Base-by-base conservation (phyloP, 2,888 invertebrate genomes). In the Drosophila infuscata region DNA sequence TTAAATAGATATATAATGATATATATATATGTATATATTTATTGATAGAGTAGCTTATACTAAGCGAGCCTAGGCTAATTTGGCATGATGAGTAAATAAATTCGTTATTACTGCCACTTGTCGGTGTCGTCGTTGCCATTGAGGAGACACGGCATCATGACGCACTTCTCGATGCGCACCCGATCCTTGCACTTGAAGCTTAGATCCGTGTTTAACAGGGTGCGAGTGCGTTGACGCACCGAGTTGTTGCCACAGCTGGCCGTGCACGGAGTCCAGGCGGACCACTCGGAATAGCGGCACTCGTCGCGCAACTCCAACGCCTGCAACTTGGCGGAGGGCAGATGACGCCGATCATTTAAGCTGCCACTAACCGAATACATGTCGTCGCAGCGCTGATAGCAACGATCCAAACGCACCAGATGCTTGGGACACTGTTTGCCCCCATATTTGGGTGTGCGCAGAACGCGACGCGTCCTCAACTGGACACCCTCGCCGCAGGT, bases 181-280 rank as follows among this genome's bases (percentile, higher is more conserved):
- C 93, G 88, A 79, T 93, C 92, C 66, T 91, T 91, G 77, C 93
- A 93, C 72, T 92, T 93, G 72, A 86, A 91, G 66, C 88, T 92
- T 35, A 92, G 66, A 32, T 91, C 92, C 0, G 91, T 87, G 63
- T 92, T 93, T 20, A 92, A 74, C 5, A 93, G 76, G 4, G 93
- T 93, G 43, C 95, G 93, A 0, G 94, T 94, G 56, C 95, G 92
- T 76, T 94, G 94, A 43, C 94, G 94, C 32, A 94, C 93, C 0
- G 94, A 94, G 70, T 93, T 93, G 15, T 93, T 91, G 1, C 96
- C 96, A 88, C 96, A 96, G 3, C 94, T 94, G 8, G 94, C 94
- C 1, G 95, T 95, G 89, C 96, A 96, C 0, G 95, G 94, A 5
- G 95, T 95, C 96, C 96, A 96, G 11, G 94, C 94, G n/a, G 95